Evolutionary conservation across 2,888 invertebrate genomes (phyloP).

Genomic region (Synergus japonicus): DNA sequence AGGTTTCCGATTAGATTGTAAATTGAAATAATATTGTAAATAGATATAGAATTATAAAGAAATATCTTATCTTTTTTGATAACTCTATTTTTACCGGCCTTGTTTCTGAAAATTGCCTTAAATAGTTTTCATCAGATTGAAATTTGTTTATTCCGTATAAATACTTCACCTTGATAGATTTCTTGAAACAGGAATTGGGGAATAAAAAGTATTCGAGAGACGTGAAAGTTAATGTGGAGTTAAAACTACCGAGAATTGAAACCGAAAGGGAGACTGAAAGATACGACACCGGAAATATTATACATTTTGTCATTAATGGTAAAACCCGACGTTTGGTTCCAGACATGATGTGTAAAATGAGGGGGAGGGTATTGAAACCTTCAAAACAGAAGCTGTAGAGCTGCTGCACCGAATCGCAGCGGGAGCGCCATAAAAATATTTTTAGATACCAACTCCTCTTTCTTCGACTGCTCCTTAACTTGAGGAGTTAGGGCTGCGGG

Average conservation of each 20-base stretch:
- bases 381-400: conserved; percentile 67
- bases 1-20: background rate
- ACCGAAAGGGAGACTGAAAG: background rate
- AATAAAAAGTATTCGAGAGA: conserved; percentile 5
- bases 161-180: background rate
- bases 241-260: conserved; percentile 8
- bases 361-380: conserved; percentile 64
- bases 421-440: conserved; percentile 77
- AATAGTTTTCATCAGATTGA: too few relatives aligned
- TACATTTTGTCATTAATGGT: conserved; percentile 64
- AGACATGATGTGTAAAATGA: conserved; percentile 56
- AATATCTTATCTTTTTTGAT: background rate
- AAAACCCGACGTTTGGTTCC: conserved; percentile 50
- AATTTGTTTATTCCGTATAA: too few relatives aligned
- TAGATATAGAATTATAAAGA: background rate
- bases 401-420: conserved; percentile 68
- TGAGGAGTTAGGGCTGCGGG: conserved; percentile 46
- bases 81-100: too few relatives aligned
- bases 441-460: conserved; percentile 70
- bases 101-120: too few relatives aligned
- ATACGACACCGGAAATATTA: conserved; percentile 66
- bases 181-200: background rate
- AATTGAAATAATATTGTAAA: background rate
- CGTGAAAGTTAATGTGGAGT: background rate
- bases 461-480: conserved; percentile 53